Evolutionary conservation across 2,888 invertebrate genomes (phyloP).

Genomic region (Andrena fulva): DNA sequence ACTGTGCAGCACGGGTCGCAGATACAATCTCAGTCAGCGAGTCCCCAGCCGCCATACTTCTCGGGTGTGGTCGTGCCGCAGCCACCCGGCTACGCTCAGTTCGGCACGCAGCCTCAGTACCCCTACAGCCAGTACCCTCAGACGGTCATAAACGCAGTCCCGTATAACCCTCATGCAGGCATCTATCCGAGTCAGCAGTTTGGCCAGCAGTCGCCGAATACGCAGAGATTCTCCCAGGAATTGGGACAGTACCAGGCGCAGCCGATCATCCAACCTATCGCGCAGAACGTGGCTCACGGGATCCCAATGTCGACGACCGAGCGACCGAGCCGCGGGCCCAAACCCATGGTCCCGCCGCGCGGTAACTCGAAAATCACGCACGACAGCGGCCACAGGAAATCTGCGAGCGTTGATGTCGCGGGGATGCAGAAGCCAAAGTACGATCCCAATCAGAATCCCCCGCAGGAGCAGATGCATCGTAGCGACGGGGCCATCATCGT

Average conservation of each 20-base stretch:
- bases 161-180: slow-evolving; percentile 77
- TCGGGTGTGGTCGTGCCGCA: slow-evolving; percentile 77
- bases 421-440: slow-evolving; percentile 69
- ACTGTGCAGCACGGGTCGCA: slow-evolving; percentile 78
- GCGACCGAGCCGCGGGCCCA: slow-evolving; percentile 79
- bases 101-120: slow-evolving; percentile 76
- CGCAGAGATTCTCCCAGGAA: slow-evolving; percentile 82
- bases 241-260: slow-evolving; percentile 81
- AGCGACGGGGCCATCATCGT: slow-evolving; percentile 71
- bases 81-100: slow-evolving; percentile 71
- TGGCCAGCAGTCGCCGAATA: slow-evolving; percentile 80
- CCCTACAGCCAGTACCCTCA: slow-evolving; percentile 81
- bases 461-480: slow-evolving; percentile 72
- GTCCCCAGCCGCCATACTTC: slow-evolving; percentile 81
- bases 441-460: slow-evolving; percentile 56
- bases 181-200: slow-evolving; percentile 79
- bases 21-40: slow-evolving; percentile 78
- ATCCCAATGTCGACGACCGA: slow-evolving; percentile 74
- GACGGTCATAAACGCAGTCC: slow-evolving; percentile 80
- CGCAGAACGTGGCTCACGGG: slow-evolving; percentile 79
- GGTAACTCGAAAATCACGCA: slow-evolving; percentile 83
- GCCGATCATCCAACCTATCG: slow-evolving; percentile 82
- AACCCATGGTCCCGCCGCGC: slow-evolving; percentile 83
- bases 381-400: slow-evolving; percentile 78
- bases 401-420: slow-evolving; percentile 76